Percentiles rank a stretch among this genome's conserved stretches.
Evolutionary conservation across 2,113 vertebrate genomes (phyloP).

Genomic region (Holacanthus passer): DNA sequence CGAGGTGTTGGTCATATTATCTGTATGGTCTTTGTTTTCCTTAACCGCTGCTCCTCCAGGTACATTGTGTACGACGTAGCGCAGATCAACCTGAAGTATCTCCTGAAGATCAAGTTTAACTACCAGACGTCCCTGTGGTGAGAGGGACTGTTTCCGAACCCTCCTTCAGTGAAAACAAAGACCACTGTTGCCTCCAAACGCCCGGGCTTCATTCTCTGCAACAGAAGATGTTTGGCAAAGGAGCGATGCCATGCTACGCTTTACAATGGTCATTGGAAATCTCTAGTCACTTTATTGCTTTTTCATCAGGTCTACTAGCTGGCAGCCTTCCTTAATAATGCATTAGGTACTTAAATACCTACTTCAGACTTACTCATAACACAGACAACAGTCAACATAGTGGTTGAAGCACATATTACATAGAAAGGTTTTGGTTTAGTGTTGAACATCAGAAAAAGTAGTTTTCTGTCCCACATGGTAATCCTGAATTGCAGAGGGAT

Average conservation of each 20-base stretch:
- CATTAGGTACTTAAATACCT: constrained; percentile 48
- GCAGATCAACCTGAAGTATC: constrained; percentile 97
- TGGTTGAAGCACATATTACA: constrained; percentile 4
- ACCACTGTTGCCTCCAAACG: constrained; percentile 48
- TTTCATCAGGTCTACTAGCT: constrained; percentile 51
- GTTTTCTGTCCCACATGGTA: constrained; percentile 9
- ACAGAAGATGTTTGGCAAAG: constrained; percentile 46
- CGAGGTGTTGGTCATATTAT: background rate
- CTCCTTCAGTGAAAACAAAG: constrained; percentile 27
- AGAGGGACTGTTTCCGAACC: constrained; percentile 54
- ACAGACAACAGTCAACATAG: background rate
- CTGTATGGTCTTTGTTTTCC: constrained; percentile 51
- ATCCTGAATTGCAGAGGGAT: constrained; percentile 8
- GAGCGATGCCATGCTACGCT: constrained; percentile 7
- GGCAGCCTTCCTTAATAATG: constrained; percentile 32
- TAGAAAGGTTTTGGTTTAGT: constrained; percentile 21
- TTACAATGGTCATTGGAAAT: constrained; percentile 50
- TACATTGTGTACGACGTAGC: constrained; percentile 98
- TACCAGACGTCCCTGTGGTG: constrained; percentile 96
- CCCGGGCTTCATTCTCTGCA: constrained; percentile 44
- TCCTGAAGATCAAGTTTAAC: constrained; percentile 98
- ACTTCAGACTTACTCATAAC: constrained; percentile 22
- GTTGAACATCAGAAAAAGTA: constrained; percentile 7
- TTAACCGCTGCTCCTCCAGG: constrained; percentile 86
- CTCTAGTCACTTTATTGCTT: constrained; percentile 68